A percentile compares a stretch with the other conserved stretches of the same genome.
Conservation (phyloP, 2,888 invertebrate genomes). For the Clepsis dumicolana region DNA sequence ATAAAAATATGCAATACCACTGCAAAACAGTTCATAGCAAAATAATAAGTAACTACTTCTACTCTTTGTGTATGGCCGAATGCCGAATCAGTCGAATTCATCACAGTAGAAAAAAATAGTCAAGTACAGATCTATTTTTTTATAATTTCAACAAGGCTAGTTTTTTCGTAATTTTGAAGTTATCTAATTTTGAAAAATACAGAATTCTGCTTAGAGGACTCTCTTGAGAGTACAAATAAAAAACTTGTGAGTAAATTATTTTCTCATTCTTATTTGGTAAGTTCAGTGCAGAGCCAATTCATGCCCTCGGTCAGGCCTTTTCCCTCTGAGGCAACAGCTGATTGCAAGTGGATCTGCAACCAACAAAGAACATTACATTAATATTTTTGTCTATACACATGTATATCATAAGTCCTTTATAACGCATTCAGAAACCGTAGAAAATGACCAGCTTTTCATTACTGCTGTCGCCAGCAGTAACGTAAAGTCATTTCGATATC, state of each 20-base stretch:
- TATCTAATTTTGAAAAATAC: not conserved
- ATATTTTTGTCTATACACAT: not conserved
- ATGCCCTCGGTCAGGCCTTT: slow-evolving; percentile 26
- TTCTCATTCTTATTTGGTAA: slow-evolving; percentile 14
- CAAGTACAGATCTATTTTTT: not conserved
- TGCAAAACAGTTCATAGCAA: not conserved
- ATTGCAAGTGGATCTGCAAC: slow-evolving; percentile 27
- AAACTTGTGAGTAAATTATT: not conserved
- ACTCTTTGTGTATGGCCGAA: not conserved
- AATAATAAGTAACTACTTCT: not conserved
- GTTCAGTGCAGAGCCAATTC: slow-evolving; percentile 28
- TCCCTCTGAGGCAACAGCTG: slow-evolving; percentile 26
- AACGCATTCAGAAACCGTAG: too few species aligned
- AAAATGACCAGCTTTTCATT: too few species aligned
- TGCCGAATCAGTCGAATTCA: not conserved
- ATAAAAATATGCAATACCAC: not conserved
- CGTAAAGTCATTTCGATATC: too few species aligned
- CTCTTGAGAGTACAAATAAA: not conserved
- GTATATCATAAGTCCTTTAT: too few species aligned
- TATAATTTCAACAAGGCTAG: not conserved
- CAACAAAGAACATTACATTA: not conserved
- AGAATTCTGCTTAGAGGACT: not conserved
- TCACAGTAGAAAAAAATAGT: not conserved
- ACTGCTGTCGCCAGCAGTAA: too few species aligned
- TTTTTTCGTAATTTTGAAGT: not conserved